Conservation (phyloP, 1,140 invertebrate genomes). For the Patella vulgata region DNA sequence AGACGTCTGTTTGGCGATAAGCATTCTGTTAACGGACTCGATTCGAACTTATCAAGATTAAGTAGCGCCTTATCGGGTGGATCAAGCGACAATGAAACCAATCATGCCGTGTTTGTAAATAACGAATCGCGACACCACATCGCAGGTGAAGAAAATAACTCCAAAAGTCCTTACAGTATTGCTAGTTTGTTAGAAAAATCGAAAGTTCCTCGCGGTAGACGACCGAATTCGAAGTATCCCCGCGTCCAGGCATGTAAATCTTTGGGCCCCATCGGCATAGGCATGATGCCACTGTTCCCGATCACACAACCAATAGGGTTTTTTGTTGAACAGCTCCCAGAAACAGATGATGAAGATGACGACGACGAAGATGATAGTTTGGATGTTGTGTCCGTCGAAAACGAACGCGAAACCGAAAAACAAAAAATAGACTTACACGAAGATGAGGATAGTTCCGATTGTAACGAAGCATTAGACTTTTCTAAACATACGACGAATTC, state of each 20-base stretch:
- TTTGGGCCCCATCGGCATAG: conserved; percentile 53
- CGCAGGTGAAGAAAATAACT: background rate
- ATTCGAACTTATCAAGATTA: no score
- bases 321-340: conserved; percentile 46
- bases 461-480: no score
- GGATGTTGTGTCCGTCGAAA: no score
- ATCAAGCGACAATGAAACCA: background rate
- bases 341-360: background rate
- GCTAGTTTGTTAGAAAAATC: conserved; percentile 61
- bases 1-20: conserved; percentile 24
- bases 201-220: conserved; percentile 64
- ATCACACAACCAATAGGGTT: conserved; percentile 68
- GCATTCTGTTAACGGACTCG: no score
- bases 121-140: background rate
- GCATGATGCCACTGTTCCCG: conserved; percentile 66
- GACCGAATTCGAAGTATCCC: conserved; percentile 69
- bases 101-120: background rate
- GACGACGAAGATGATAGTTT: no score
- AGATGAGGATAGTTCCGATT: no score
- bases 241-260: conserved; percentile 68
- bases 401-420: no score
- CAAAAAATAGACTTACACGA: no score
- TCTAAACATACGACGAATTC: no score
- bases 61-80: no score
- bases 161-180: conserved; percentile 55